These are phyloP conservation scores for Rhabdomys pumilio DNA, from an alignment of 2,797 vertebrate species.

Conservation along the genomic window DNA sequence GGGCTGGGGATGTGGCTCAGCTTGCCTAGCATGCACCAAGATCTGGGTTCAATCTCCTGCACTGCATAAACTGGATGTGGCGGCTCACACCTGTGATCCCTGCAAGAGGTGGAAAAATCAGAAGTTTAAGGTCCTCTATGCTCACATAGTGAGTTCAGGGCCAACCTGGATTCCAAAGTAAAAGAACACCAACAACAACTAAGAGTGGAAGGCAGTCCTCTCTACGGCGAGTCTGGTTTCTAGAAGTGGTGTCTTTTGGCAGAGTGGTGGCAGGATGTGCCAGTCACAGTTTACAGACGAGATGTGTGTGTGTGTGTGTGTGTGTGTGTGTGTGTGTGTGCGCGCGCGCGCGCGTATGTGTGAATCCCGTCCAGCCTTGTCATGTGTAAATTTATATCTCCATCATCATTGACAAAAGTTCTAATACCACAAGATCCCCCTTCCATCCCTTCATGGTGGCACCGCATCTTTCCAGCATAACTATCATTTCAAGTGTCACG, in stretches of 20 bases:
- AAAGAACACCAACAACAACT: not conserved
- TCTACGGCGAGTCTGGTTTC: fast-evolving
- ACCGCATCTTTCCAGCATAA: not conserved
- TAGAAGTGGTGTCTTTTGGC: not conserved
- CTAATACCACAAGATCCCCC: fast-evolving
- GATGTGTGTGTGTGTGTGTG: not conserved
- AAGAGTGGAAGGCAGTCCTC: not conserved
- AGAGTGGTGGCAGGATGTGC: not conserved
- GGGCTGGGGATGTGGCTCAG: not conserved
- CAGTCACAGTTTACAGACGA: not conserved
- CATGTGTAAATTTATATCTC: not conserved
- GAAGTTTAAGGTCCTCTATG: not conserved
- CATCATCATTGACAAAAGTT: too few species aligned
- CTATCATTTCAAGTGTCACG: not conserved
- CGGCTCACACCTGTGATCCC: not conserved
- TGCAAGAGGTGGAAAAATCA: not conserved
- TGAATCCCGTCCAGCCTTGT: too few species aligned
- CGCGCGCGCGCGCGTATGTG: not conserved
- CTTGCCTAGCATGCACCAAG: not conserved
- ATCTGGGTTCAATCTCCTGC: not conserved
- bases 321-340: not conserved
- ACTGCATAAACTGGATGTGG: not conserved
- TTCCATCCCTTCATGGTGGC: not conserved
- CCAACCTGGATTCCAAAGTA: not conserved
- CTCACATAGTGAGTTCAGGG: not conserved